These are phyloP conservation scores for Cremastinae sp. DNA, from an alignment of 2,888 invertebrate genomes.

Conservation along the genomic window DNA sequence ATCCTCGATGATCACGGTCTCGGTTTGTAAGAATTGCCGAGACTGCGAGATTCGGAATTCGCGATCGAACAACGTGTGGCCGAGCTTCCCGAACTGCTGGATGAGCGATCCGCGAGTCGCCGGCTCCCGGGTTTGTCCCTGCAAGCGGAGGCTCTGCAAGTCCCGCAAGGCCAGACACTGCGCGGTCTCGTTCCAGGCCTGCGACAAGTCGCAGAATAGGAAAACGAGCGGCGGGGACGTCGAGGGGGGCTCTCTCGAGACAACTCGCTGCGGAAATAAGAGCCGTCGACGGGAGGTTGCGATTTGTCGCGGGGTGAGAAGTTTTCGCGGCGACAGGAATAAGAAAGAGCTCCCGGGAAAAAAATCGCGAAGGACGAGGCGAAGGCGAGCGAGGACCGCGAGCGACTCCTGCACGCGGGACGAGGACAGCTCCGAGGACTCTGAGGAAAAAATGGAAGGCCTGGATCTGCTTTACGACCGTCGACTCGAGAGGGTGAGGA, in stretches of 20 bases:
- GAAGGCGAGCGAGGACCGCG: constrained; percentile 33
- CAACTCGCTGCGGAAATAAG: constrained; percentile 15
- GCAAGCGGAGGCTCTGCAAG: constrained; percentile 56
- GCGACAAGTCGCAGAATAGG: constrained; percentile 45
- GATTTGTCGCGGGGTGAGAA: constrained; percentile 7
- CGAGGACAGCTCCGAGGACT: constrained; percentile 6
- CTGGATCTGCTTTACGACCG: constrained; percentile 56
- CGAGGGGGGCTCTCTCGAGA: constrained; percentile 39
- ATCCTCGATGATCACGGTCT: constrained; percentile 14
- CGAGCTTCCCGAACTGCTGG: constrained; percentile 18
- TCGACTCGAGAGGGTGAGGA: constrained; percentile 20
- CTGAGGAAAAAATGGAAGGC: constrained; percentile 18
- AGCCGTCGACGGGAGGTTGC: constrained; percentile 20
- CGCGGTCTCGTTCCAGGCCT: constrained; percentile 51
- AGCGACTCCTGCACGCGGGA: constrained; percentile 11
- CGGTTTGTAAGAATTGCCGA: constrained; percentile 47
- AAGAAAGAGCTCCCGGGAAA: constrained; percentile 1
- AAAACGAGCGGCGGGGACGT: constrained; percentile 41
- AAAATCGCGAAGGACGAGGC: constrained; percentile 1
- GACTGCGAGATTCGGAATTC: constrained; percentile 38
- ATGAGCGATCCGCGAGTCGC: constrained; percentile 28
- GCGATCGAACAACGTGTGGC: constrained; percentile 54
- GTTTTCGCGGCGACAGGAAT: neutral
- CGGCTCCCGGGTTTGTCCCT: constrained; percentile 51
- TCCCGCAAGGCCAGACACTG: constrained; percentile 49